Conservation (phyloP, 2,797 vertebrate species). For the Arctocebus calabarensis region DNA sequence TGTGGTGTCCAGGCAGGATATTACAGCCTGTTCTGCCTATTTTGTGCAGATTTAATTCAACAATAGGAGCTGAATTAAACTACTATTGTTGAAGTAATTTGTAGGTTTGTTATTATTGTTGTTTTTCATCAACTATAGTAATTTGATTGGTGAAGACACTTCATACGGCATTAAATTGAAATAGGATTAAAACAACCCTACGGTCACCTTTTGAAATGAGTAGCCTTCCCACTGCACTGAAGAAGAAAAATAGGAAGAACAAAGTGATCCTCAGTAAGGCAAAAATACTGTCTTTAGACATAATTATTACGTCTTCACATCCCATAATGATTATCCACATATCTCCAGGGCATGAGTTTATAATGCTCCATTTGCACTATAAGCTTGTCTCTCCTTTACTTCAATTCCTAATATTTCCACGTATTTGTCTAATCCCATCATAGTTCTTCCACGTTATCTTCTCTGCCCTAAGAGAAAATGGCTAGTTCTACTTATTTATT, state of each 20-base stretch:
- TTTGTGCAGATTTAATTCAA: not conserved
- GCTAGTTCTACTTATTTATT: not conserved
- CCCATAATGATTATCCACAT: not conserved
- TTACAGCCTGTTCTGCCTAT: not conserved
- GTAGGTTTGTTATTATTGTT: not conserved
- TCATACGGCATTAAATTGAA: slow-evolving; percentile 15
- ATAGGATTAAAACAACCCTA: not conserved
- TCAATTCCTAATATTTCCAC: not conserved
- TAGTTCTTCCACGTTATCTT: not conserved
- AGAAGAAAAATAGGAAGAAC: not conserved
- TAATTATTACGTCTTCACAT: not conserved
- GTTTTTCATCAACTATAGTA: not conserved
- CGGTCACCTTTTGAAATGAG: not conserved
- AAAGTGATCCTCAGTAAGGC: not conserved
- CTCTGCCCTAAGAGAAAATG: not conserved
- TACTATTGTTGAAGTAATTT: not conserved
- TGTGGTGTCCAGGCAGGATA: not conserved
- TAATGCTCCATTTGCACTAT: not conserved
- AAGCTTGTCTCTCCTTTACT: not conserved
- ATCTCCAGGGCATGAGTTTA: not conserved
- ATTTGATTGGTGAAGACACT: not conserved
- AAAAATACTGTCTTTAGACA: not conserved
- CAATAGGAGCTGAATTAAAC: not conserved
- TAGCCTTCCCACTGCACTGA: not conserved
- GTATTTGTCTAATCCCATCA: not conserved